Percentiles rank a stretch among this genome's conserved stretches.
These are phyloP conservation scores for Notolepis coatsorum DNA, from an alignment of 2,797 vertebrate genomes.

Conservation along the genomic window DNA sequence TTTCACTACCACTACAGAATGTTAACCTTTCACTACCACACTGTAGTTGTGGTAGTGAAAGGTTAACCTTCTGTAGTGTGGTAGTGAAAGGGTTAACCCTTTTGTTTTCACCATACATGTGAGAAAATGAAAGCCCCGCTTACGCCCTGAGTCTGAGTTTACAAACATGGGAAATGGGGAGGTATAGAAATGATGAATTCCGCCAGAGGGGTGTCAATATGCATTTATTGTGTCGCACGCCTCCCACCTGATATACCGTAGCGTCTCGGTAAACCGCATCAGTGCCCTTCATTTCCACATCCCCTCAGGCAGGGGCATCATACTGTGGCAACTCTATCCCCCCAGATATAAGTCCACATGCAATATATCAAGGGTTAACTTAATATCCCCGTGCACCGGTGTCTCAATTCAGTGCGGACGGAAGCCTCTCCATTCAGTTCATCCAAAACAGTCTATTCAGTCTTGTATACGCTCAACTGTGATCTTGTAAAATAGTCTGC, in stretches of 20 bases:
- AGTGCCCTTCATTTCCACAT: conserved; percentile 52
- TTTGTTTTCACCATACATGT: conserved; percentile 20
- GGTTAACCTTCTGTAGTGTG: too few species aligned
- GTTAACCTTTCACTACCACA: too few species aligned
- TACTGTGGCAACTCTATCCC: conserved; percentile 24
- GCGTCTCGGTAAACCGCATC: conserved; percentile 45
- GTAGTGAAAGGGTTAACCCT: too few species aligned
- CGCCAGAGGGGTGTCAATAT: conserved; percentile 63
- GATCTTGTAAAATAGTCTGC: conserved; percentile 42
- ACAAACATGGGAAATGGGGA: conserved; percentile 48
- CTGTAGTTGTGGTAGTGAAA: too few species aligned
- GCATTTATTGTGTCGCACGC: conserved; percentile 59
- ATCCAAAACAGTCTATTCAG: too few species aligned
- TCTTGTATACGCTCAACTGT: too few species aligned
- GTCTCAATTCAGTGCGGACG: background rate
- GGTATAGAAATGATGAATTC: conserved; percentile 54
- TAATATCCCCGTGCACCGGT: background rate
- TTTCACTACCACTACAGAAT: too few species aligned
- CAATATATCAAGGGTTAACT: conserved; percentile 13
- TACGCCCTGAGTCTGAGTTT: conserved; percentile 19
- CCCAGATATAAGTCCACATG: conserved; percentile 28
- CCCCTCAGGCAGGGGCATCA: conserved; percentile 32
- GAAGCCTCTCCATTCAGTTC: background rate
- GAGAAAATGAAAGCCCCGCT: conserved; percentile 3
- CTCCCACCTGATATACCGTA: conserved; percentile 54